Evolutionary conservation across 2,113 vertebrate genomes (phyloP).

Genomic region (Eulacestoma nigropectus): DNA sequence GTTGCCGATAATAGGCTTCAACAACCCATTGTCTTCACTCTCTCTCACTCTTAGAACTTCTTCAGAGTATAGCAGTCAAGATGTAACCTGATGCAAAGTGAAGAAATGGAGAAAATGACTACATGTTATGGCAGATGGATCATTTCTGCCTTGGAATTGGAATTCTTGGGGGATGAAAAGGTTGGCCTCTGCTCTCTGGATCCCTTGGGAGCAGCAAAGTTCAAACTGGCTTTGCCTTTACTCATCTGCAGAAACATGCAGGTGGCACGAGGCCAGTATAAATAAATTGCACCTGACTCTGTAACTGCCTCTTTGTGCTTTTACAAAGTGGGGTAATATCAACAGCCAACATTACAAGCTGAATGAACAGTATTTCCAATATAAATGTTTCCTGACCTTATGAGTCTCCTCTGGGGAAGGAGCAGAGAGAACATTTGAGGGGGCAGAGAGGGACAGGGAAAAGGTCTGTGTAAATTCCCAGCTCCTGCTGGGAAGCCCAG

Average conservation of each 20-base stretch:
- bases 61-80: neutral
- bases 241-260: neutral
- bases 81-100: neutral
- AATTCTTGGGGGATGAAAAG: neutral
- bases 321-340: neutral
- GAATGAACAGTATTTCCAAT: neutral
- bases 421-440: neutral
- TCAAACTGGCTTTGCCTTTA: neutral
- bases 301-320: neutral
- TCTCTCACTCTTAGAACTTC: neutral
- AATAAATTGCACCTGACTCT: conserved; percentile 32
- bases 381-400: neutral
- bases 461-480: neutral
- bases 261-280: neutral
- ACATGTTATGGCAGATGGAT: neutral
- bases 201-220: neutral
- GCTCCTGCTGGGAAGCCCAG: neutral
- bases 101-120: neutral
- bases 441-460: neutral
- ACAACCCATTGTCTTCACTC: neutral
- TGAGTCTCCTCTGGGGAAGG: neutral
- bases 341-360: neutral
- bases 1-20: neutral
- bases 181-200: neutral
- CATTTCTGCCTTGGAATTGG: neutral